Evolutionary conservation across 2,888 invertebrate species (phyloP), one percentile per base, ranked within the genome.

Genomic region (Sthenelais limicola): DNA sequence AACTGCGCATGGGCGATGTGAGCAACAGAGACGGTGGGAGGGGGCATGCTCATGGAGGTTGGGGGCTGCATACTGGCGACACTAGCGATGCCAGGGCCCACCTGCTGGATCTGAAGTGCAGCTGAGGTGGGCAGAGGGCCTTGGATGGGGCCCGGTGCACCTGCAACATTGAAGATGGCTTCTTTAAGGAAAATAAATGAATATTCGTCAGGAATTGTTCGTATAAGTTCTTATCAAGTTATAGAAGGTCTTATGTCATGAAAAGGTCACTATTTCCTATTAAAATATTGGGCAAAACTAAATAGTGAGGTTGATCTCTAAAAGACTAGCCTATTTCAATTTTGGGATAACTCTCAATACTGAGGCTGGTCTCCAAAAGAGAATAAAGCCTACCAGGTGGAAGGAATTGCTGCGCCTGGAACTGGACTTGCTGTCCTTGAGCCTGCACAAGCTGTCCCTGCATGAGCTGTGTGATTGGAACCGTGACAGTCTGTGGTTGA

Each of bases 381-480:
- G n/a, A n/a, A n/a, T n/a, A n/a, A n/a, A 1, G 26, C 30, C 3
- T 38, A 62, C 62, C 62, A 24, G 62, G 62, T n/a, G 62, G 62
- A 24, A 62, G 62, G 24, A 62, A 1, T 28, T 62, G 62, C 62
- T 62, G 62, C 1, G 62, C 38, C 38, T 62, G 62, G 3, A 62
- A 7, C 62, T 62, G 62, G 21, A 62, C 62, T 15, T 30, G 56
- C 32, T 56, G 56, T 1, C 56, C 56, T 12, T 56, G 56, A 7
- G 62, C 62, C 12, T 62, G 62, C 24, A 62, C 62, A 12, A 62
- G 62, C 62, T 62, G 62, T 15, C 62, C 43, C 62, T 62, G 62
- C 62, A 62, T 62, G 21, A 62, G 62, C 24, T 62, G 62, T n/a
- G 62, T 26, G 38, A 62, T 35, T n/a, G 62, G 62, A 21, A 62